Evolutionary conservation across 2,888 invertebrate genomes (phyloP).

Genomic region (Cheilosia grossa): DNA sequence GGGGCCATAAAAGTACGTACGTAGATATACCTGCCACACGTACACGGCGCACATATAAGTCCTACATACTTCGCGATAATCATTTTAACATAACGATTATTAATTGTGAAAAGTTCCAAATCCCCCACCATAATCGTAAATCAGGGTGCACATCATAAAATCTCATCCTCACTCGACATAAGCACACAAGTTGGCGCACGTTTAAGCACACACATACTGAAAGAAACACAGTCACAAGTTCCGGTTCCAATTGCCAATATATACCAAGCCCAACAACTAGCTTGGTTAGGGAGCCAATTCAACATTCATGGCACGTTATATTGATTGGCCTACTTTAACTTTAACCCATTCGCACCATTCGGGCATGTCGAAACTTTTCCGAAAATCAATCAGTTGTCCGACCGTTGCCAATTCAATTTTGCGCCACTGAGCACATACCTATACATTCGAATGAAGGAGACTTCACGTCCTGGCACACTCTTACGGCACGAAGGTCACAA

Average conservation of each 20-base stretch:
- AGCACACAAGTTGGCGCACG: constrained; percentile 18
- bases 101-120: constrained; percentile 51
- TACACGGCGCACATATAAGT: background rate
- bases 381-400: constrained; percentile 73
- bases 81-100: constrained; percentile 33
- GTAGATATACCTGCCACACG: background rate
- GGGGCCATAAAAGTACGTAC: background rate
- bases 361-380: constrained; percentile 69
- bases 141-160: constrained; percentile 56
- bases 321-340: constrained; percentile 75
- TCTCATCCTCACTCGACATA: constrained; percentile 30
- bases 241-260: constrained; percentile 54
- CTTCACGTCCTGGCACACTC: constrained; percentile 31
- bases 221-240: background rate
- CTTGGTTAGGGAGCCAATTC: constrained; percentile 40
- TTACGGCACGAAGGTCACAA: constrained; percentile 57
- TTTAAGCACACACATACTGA: background rate
- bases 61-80: constrained; percentile 20
- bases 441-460: constrained; percentile 16
- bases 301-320: constrained; percentile 73
- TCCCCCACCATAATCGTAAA: constrained; percentile 47
- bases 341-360: constrained; percentile 73
- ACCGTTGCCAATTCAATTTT: constrained; percentile 73
- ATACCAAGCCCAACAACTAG: constrained; percentile 19
- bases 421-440: constrained; percentile 56